Percentiles rank a stretch among this genome's conserved stretches.
These are phyloP conservation scores for Gallinago jamesoni DNA, from an alignment of 2,113 vertebrate species.

Conservation along the genomic window DNA sequence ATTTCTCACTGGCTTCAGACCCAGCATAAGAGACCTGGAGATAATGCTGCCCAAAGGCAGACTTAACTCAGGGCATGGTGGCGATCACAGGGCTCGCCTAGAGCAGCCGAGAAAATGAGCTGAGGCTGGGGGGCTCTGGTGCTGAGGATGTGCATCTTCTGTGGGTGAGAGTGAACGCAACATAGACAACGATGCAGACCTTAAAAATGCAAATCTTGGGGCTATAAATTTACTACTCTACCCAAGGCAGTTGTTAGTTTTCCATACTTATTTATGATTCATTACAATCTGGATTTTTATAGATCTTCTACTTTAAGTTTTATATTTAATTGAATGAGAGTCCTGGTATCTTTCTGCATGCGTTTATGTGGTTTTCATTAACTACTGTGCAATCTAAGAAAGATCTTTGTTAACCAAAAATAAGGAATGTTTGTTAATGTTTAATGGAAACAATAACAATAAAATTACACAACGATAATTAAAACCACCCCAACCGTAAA, in stretches of 20 bases:
- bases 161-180: conserved; percentile 4
- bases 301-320: conserved; percentile 48
- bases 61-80: not conserved
- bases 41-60: not conserved
- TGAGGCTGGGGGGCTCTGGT: rapidly evolving
- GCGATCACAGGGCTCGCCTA: not conserved
- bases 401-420: conserved; percentile 72
- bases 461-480: conserved; percentile 71
- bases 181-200: conserved; percentile 20
- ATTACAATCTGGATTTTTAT: conserved; percentile 69
- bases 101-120: not conserved
- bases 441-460: conserved; percentile 73
- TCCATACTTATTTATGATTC: conserved; percentile 72
- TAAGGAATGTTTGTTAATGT: conserved; percentile 74
- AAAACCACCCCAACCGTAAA: conserved; percentile 71
- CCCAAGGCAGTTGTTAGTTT: conserved; percentile 47
- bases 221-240: conserved; percentile 50
- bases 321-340: conserved; percentile 69
- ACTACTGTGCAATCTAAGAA: conserved; percentile 67
- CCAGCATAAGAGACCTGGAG: not conserved
- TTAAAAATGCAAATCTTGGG: conserved; percentile 65
- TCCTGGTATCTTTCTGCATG: conserved; percentile 61
- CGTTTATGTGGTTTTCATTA: conserved; percentile 74
- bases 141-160: conserved; percentile 20
- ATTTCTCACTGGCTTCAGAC: not conserved